A percentile compares a stretch with the other conserved stretches of the same genome.
These are phyloP conservation scores for Corvus moneduloides DNA, from an alignment of 2,113 vertebrate genomes.

Conservation along the genomic window DNA sequence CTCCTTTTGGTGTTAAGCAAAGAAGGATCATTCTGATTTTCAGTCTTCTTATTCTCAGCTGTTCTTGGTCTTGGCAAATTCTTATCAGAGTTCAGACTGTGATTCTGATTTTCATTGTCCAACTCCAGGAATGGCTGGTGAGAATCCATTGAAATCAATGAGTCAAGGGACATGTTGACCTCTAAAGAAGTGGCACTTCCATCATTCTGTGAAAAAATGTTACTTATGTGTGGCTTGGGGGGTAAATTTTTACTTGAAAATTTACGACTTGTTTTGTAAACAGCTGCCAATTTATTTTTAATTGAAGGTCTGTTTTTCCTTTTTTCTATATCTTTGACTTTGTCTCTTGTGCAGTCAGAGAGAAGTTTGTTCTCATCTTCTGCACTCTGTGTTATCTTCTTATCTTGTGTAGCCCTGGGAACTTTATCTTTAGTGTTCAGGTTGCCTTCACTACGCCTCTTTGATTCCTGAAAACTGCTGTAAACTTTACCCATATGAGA, in stretches of 20 bases:
- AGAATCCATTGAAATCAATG: neutral
- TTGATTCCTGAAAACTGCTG: neutral
- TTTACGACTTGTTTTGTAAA: constrained; percentile 69
- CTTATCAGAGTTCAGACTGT: neutral
- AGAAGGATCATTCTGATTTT: neutral
- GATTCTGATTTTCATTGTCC: constrained; percentile 26
- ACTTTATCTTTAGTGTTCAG: neutral
- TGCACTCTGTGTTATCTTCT: neutral
- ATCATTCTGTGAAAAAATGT: constrained; percentile 67
- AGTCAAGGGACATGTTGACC: neutral
- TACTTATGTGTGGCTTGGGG: constrained; percentile 66
- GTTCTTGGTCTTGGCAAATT: neutral
- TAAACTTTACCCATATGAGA: neutral
- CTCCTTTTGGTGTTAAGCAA: neutral
- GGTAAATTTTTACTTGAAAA: constrained; percentile 69
- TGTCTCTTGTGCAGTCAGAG: constrained; percentile 27
- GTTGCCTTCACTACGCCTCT: neutral
- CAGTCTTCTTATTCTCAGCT: neutral
- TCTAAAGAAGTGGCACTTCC: neutral
- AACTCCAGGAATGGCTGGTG: neutral
- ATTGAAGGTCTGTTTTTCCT: constrained; percentile 61
- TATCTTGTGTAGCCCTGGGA: neutral
- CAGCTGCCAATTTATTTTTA: constrained; percentile 63
- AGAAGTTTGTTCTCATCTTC: constrained; percentile 30
- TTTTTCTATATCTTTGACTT: constrained; percentile 62